Percentiles rank a stretch among this genome's conserved stretches.
phyloP scores from a whole-genome alignment of 2,113 vertebrate genomes.

The Aythya baeri region DNA sequence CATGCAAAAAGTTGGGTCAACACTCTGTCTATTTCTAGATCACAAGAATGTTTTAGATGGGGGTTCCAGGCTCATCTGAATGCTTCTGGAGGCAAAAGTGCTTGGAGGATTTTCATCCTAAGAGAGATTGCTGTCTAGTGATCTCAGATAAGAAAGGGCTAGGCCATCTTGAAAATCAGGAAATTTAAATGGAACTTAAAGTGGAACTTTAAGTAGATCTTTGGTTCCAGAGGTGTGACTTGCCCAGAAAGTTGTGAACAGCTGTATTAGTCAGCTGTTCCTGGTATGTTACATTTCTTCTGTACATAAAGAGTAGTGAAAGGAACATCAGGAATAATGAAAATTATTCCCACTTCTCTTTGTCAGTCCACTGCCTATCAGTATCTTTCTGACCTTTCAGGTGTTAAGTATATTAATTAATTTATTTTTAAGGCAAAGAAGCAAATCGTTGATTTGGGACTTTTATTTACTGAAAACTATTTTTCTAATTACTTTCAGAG shows the following conservation, averaged over 20 bases:
- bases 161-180: background rate
- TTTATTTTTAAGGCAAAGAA: conserved; percentile 18
- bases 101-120: background rate
- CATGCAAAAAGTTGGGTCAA: background rate
- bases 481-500: conserved; percentile 55
- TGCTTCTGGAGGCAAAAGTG: background rate
- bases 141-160: background rate
- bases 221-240: background rate
- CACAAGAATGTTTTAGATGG: background rate
- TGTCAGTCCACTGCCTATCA: background rate
- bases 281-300: background rate
- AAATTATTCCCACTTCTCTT: background rate
- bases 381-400: background rate
- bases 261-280: background rate
- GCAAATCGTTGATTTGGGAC: conserved; percentile 23
- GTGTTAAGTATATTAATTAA: background rate
- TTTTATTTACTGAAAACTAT: conserved; percentile 42
- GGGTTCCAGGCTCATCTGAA: background rate
- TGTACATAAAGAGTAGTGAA: background rate
- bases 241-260: background rate
- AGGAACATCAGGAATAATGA: background rate
- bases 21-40: background rate
- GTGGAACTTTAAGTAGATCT: background rate
- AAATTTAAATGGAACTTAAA: no score
- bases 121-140: background rate